Percentiles rank a stretch among this genome's conserved stretches.
phyloP scores from a whole-genome alignment of 2,113 vertebrate genomes.

The Podarcis cretensis region DNA sequence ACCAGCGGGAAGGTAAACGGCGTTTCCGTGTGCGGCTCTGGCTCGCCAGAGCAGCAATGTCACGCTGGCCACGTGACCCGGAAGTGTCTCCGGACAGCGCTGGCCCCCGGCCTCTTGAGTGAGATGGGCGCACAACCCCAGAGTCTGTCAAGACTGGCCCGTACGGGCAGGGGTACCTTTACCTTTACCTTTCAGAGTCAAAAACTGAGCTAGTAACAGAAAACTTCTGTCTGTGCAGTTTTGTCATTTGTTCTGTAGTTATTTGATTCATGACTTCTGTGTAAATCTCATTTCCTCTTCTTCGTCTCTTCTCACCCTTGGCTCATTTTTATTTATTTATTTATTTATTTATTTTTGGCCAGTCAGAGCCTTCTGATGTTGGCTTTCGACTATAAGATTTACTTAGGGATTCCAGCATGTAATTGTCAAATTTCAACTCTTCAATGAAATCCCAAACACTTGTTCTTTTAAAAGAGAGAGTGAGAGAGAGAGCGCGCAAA shows the following conservation, averaged over 20 bases:
- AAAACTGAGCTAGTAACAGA: background rate
- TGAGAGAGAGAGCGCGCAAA: background rate
- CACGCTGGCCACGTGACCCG: too few relatives aligned
- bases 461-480: background rate
- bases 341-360: background rate
- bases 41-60: too few relatives aligned
- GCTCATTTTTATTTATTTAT: background rate
- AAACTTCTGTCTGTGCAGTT: background rate
- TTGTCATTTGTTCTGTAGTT: background rate
- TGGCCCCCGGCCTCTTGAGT: too few relatives aligned
- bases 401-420: background rate
- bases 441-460: background rate
- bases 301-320: background rate
- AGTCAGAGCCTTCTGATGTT: background rate
- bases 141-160: too few relatives aligned
- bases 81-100: too few relatives aligned
- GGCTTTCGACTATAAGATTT: background rate
- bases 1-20: too few relatives aligned
- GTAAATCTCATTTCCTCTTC: background rate
- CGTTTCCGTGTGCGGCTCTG: too few relatives aligned
- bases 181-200: too few relatives aligned
- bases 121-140: too few relatives aligned
- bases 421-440: slow-evolving; percentile 6
- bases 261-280: background rate
- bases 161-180: too few relatives aligned